Evolutionary conservation across 2,888 invertebrate species (phyloP), one percentile per base, ranked within the genome.

Genomic region (Trichogramma evanescens): DNA sequence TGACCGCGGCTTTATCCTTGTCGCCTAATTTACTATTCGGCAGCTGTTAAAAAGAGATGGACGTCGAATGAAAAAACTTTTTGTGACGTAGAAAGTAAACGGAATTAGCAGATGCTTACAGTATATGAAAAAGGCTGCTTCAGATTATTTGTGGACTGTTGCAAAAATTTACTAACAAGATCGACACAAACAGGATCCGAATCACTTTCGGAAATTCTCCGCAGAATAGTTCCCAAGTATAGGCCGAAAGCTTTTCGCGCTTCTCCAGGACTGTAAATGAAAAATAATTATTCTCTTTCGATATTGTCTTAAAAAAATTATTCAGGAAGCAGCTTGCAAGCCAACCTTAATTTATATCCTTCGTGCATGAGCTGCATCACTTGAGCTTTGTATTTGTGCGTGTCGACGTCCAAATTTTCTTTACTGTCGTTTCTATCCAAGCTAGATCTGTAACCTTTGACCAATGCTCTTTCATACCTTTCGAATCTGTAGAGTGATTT

Each of bases 1-100:
- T 87, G 68, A 92, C 86, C 2, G 92, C 92, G 62, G 91, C 88
- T 39, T 89, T 82, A 77, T 92, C 92, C 78, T 92, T 92, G 73
- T 86, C 87, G 69, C 86, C 83, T 74, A 91, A 82, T 78, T 88
- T 87, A 61, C 83, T 82, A 68, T 86, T 85, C 10, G 89, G 89
- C 66, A 84, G 82, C 89, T 89, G 74, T 52, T 73, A 74, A 26
- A 26, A 2, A 41, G 10, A 8, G 49, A 50, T 45, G 13, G n/a
- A 49, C n/a, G 49, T 5, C 38, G 38, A 26, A 6, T 26, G 26
- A 38, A 38, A 44, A 9, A 4, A 54, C 6, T 44, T n/a, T 10
- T 53, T 42, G 4, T 6, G 13, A 5, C 4, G 6, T 10, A 46
- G 38, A 13, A 58, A 42, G 39, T 42, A 38, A 39, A 54, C 49